Base-by-base conservation (phyloP, 2,113 vertebrate genomes). In the Phocoena sinus region DNA sequence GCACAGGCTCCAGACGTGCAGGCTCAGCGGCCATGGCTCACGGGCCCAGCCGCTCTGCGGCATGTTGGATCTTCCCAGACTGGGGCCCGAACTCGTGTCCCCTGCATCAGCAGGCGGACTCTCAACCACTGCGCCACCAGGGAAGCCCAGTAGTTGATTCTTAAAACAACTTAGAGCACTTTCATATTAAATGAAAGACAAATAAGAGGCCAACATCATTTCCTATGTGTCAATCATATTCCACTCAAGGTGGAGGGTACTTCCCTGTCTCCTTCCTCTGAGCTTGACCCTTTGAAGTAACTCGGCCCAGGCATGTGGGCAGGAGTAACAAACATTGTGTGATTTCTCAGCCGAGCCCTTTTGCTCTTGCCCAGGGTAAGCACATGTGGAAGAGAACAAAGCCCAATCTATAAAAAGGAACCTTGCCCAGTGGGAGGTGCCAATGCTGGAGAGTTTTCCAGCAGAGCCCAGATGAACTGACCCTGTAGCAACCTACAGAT, bases 171-270 rank as follows among this genome's bases (percentile, higher is more conserved):
- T 33, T 73, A 63, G 28, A 91, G 10, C 15, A 28, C 12, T 74
- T 87, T 89, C 9, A 73, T 44, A 58, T 76, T 89, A 95, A 87
- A 76, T 62, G 5, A 67, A 92, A 97, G 71, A 70, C 6, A 36
- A 44, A 74, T 83, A 56, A 44, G 58, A 65, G 11, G 3, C 8
- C 1, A 13, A 91, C 5, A 2, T 63, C n/a, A 77, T 33, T 94
- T 94, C 38, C 4, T 74, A 14, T 53, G 12, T 41, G 26, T 87
- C 13, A 44, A 0, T 47, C 28, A 82, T 53, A 67, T 15, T 81
- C 11, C 25, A n/a, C 2, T 89, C 4, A 38, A 63, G 26, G 31
- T n/a, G n/a, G 31, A 53, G 18, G 26, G 21, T 74, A 8, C 25
- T 79, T 20, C 6, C 13, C 44, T 77, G 33, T 21, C 23, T 17